phyloP scores from a whole-genome alignment of 2,113 vertebrate species.

The Pedetes capensis region DNA sequence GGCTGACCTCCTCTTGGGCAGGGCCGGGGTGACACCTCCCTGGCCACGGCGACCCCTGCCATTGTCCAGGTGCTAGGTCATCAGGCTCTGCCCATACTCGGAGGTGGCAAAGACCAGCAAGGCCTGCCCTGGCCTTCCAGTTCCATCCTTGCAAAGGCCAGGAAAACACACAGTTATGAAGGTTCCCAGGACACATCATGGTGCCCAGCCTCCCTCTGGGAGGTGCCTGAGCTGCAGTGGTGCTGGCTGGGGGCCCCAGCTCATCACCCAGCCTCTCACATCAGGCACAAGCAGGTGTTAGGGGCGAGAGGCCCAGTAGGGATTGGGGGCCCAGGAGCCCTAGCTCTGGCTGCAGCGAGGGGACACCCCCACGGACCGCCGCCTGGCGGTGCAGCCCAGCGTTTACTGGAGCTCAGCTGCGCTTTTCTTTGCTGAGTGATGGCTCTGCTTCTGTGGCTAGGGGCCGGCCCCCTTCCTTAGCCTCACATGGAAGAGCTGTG shows the following conservation, averaged over 20 bases:
- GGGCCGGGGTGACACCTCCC: neutral
- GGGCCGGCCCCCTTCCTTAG: neutral
- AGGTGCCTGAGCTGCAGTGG: neutral
- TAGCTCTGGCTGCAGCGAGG: too few species aligned
- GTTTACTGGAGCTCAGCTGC: conserved; percentile 37
- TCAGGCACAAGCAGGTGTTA: neutral
- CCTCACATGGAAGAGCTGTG: neutral
- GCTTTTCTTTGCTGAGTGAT: conserved; percentile 51
- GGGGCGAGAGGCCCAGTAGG: neutral
- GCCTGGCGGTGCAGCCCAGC: too few species aligned
- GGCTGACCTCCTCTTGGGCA: fast-evolving
- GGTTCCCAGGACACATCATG: neutral
- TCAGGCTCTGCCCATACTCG: too few species aligned
- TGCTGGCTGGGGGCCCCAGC: too few species aligned
- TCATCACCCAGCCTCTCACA: too few species aligned
- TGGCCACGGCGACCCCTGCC: neutral
- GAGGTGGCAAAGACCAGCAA: neutral
- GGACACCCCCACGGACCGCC: neutral
- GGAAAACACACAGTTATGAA: neutral
- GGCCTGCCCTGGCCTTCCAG: neutral
- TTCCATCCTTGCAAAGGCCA: neutral
- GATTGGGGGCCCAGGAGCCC: neutral
- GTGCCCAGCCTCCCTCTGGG: fast-evolving
- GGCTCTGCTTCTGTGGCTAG: conserved; percentile 41
- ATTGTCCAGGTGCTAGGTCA: neutral